Evolutionary conservation across 2,797 vertebrate species (phyloP).

Genomic region (Melanotaenia pygmaea): DNA sequence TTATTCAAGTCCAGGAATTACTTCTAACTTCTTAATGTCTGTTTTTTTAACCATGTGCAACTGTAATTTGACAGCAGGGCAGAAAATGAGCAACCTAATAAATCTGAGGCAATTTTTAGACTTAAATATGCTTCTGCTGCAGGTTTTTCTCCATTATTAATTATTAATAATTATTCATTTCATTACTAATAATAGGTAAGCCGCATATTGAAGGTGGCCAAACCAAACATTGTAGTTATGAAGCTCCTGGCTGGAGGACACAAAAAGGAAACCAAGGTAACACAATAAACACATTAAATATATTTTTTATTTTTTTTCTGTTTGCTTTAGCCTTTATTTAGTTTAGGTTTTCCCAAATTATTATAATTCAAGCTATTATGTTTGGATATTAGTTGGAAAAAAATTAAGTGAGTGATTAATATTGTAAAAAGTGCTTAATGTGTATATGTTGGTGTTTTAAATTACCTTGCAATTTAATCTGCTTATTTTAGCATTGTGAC

Average conservation of each 20-base stretch:
- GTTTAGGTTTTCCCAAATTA: not conserved
- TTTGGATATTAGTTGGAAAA: not conserved
- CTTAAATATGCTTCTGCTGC: not conserved
- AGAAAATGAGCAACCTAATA: not conserved
- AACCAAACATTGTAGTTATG: conserved; percentile 98
- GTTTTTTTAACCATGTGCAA: not conserved
- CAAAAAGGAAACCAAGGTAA: conserved; percentile 98
- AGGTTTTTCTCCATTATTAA: not conserved
- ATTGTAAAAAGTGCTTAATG: not conserved
- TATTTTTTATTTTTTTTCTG: not conserved
- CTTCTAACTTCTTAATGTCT: not conserved
- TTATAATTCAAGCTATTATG: not conserved
- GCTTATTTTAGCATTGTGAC: too few relatives aligned
- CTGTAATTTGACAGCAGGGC: not conserved
- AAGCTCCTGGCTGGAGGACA: conserved; percentile 97
- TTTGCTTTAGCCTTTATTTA: not conserved
- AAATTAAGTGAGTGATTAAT: not conserved
- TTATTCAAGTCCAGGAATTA: not conserved
- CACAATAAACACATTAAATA: not conserved
- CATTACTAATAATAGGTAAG: conserved; percentile 84
- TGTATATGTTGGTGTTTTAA: too few relatives aligned
- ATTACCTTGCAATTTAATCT: not conserved
- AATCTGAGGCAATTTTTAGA: not conserved
- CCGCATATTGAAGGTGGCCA: conserved; percentile 96
- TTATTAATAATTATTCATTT: conserved; percentile 15